Conservation (phyloP, 1,140 invertebrate species). For the Platyscapa corneri region DNA sequence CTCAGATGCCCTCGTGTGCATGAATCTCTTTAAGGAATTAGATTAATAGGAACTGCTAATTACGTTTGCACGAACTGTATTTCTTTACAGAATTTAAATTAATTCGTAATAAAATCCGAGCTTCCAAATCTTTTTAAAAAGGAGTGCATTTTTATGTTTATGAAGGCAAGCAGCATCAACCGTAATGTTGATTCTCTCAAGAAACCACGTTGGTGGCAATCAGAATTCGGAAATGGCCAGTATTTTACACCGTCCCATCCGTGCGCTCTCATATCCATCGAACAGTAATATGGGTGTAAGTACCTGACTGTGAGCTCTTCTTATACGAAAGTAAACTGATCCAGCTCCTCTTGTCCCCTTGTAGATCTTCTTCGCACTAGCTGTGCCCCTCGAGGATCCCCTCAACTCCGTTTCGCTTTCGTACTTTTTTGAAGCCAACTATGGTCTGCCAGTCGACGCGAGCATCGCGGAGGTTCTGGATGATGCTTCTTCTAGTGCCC, state of each 20-base stretch:
- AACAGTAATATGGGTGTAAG: slow-evolving; percentile 68
- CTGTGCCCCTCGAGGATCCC: slow-evolving; percentile 82
- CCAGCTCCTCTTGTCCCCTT: not conserved
- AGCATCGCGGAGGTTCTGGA: slow-evolving; percentile 49
- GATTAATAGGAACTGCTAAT: too few relatives aligned
- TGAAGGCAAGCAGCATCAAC: not conserved
- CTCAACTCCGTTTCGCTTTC: slow-evolving; percentile 82
- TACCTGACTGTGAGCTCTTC: not conserved
- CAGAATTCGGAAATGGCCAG: slow-evolving; percentile 68
- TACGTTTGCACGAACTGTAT: too few relatives aligned
- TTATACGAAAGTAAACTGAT: not conserved
- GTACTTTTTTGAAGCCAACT: slow-evolving; percentile 85
- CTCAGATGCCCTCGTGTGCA: too few relatives aligned
- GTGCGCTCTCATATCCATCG: slow-evolving; percentile 66
- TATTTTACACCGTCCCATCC: slow-evolving; percentile 69
- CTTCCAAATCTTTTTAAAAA: not conserved
- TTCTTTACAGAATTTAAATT: not conserved
- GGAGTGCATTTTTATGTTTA: not conserved
- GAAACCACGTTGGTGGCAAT: too few relatives aligned
- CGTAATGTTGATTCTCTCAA: not conserved
- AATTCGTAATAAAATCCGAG: not conserved
- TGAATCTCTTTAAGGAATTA: too few relatives aligned
- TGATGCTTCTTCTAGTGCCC: too few relatives aligned
- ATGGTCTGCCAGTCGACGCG: slow-evolving; percentile 74
- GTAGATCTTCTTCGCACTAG: slow-evolving; percentile 80